Evolutionary conservation across 2,888 invertebrate genomes (phyloP).

Genomic region (Hoplodrina ambigua): DNA sequence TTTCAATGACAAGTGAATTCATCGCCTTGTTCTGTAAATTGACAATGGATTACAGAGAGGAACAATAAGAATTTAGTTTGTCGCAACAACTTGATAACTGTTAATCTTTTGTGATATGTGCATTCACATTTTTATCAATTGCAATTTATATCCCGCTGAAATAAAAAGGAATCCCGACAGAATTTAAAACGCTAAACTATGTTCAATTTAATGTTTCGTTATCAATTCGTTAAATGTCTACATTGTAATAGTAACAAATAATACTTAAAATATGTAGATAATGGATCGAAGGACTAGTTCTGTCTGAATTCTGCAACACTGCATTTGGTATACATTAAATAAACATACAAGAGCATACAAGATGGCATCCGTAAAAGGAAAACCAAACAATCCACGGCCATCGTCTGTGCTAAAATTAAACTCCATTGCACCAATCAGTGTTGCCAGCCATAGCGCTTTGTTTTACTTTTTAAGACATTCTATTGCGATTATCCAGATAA

Average conservation of each 20-base stretch:
- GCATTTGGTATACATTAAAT: conserved; percentile 31
- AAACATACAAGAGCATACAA: conserved; percentile 54
- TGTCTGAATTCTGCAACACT: conserved; percentile 13
- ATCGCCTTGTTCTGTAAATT: conserved; percentile 18
- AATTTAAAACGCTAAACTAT: background rate
- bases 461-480: conserved; percentile 63
- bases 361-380: conserved; percentile 69
- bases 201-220: background rate
- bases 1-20: conserved; percentile 40
- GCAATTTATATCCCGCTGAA: background rate
- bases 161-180: background rate
- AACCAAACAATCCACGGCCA: conserved; percentile 66
- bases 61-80: background rate
- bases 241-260: background rate
- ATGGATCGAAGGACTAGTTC: background rate
- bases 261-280: background rate
- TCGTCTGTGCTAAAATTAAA: conserved; percentile 75
- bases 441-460: conserved; percentile 60
- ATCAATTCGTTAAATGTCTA: no score
- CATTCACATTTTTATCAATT: background rate
- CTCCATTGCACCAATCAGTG: conserved; percentile 73
- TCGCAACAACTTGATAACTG: background rate
- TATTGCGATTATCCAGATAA: conserved; percentile 60
- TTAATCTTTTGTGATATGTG: background rate
- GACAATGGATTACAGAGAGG: conserved; percentile 14